Conservation (phyloP, 2,888 invertebrate species). For the Temnothorax ravouxi region DNA sequence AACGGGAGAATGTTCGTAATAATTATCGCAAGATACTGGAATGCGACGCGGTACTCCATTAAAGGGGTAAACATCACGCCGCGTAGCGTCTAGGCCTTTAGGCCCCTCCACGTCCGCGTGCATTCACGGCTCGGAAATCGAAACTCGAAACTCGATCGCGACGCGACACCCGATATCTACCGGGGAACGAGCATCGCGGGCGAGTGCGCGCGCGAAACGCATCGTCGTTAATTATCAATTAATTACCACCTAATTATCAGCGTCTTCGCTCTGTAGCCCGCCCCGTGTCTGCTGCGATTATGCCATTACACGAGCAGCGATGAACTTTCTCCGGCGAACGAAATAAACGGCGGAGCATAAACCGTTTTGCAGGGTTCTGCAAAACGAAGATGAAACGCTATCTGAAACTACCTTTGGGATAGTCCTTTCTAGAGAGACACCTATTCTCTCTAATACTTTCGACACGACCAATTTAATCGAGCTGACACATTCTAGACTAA, state of each 20-base stretch:
- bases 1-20: conserved; percentile 10
- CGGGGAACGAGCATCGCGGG: conserved; percentile 32
- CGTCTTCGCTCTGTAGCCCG: conserved; percentile 68
- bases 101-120: not conserved
- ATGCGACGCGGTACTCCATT: conserved; percentile 26
- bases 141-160: conserved; percentile 33
- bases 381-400: not conserved
- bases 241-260: conserved; percentile 83
- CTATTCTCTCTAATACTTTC: not conserved
- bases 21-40: conserved; percentile 35
- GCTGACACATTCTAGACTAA: no score
- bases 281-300: conserved; percentile 55
- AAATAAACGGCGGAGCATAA: not conserved
- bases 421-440: not conserved
- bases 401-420: not conserved
- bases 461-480: not conserved
- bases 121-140: conserved; percentile 19
- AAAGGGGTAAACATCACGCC: not conserved
- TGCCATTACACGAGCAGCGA: not conserved
- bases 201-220: conserved; percentile 63
- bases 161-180: conserved; percentile 60
- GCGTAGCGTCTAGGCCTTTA: not conserved
- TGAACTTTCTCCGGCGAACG: not conserved
- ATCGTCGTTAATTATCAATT: conserved; percentile 82
- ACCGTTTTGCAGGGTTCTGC: not conserved